Base-by-base conservation (phyloP, 2,888 invertebrate genomes). In the Eupithecia dodoneata region DNA sequence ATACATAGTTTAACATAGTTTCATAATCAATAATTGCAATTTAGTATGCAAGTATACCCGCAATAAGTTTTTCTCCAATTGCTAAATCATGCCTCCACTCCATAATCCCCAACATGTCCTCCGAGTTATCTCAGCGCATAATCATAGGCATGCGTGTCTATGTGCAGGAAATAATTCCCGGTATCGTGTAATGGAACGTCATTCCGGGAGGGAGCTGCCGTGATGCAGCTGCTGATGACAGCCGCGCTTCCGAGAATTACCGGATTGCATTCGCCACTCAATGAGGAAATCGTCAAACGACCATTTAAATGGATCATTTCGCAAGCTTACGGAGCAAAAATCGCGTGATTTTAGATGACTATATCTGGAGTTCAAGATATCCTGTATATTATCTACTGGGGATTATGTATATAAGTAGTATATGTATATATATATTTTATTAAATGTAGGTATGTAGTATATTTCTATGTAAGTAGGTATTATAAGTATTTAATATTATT, bases 161-260 rank as follows among this genome's bases (percentile, higher is more conserved):
- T 85, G 85, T 85, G 83, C 86, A 88, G 88, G 87, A 88, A 89
- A 90, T 88, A 87, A 90, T 91, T 90, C 87, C 86, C 86, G 83
- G 89, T 90, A 88, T 79, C 84, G 84, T 83, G 87, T 89, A 91
- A 90, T 90, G 88, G 87, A 85, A 87, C 87, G 85, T 86, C 88
- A 89, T 89, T 89, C 88, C 86, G 85, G 82, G 82, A 80, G 77
- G 76, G 83, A 81, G 81, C 79, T 87, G 87, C 87, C 87, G 88
- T 87, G 89, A 88, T 88, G 88, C 90, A 90, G 89, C 91, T 89
- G 89, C 85, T 87, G 88, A 87, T 88, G 90, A 90, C 90, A 88
- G 84, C 83, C 81, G 85, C 87, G 83, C 82, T 93, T 93, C 93
- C 87, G 83, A 87, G 93, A 93, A 93, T 69, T 80, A 83, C 81